These are phyloP conservation scores for Myotis davidii DNA, from an alignment of 2,113 vertebrate genomes.

Conservation along the genomic window DNA sequence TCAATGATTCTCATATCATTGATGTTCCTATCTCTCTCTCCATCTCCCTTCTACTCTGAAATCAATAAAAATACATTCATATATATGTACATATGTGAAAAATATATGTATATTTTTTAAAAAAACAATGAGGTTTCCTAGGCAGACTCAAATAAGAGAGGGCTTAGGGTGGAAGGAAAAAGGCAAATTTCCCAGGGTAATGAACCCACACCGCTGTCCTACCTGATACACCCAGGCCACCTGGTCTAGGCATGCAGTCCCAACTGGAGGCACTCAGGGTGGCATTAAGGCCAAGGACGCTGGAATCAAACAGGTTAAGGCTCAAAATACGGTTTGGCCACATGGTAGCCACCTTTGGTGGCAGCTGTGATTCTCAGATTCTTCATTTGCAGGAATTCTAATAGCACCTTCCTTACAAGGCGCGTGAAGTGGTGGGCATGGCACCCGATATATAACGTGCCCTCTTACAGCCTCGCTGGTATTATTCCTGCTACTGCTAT, in stretches of 20 bases:
- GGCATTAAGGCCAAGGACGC: neutral
- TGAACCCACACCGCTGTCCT: neutral
- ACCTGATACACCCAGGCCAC: neutral
- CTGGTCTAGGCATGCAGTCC: neutral
- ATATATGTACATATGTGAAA: too few relatives aligned
- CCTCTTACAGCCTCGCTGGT: neutral
- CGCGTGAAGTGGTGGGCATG: neutral
- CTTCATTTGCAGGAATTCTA: neutral
- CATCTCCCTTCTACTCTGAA: too few relatives aligned
- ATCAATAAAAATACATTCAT: too few relatives aligned
- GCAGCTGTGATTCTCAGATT: neutral
- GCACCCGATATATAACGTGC: neutral
- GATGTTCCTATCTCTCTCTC: too few relatives aligned
- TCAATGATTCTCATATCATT: too few relatives aligned
- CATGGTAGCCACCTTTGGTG: neutral
- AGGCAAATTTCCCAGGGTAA: neutral
- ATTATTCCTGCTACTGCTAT: neutral
- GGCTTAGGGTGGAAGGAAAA: neutral
- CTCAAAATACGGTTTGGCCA: neutral
- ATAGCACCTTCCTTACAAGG: neutral
- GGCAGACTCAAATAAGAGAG: neutral
- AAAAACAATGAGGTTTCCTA: neutral
- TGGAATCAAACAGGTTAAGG: neutral
- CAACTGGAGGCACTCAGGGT: neutral
- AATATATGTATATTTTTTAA: too few relatives aligned